Percentiles rank a stretch among this genome's conserved stretches.
Conservation (phyloP, 1,140 invertebrate genomes). For the Cheumatopsyche charites region DNA sequence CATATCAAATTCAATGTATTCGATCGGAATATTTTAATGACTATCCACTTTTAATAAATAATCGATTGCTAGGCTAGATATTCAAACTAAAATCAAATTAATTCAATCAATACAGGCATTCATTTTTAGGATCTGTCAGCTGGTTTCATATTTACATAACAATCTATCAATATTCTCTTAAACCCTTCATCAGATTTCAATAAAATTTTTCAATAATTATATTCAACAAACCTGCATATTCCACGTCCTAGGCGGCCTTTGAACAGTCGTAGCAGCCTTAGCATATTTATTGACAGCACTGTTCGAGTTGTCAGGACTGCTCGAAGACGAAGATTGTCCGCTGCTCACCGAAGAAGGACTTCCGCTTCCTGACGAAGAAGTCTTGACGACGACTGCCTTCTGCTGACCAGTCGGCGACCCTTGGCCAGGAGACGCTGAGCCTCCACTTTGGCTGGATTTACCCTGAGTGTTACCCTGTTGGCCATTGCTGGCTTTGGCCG, state of each 20-base stretch:
- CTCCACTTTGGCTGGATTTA: slow-evolving; percentile 27
- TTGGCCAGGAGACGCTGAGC: not conserved
- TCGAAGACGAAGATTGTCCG: not conserved
- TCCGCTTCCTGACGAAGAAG: not conserved
- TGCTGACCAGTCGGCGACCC: slow-evolving; percentile 1
- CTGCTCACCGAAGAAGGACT: not conserved
- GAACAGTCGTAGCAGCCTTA: slow-evolving; percentile 34
- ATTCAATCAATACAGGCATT: no score
- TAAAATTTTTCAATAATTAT: no score
- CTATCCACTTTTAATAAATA: no score
- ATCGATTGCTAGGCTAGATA: no score
- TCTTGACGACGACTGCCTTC: slow-evolving; percentile 2
- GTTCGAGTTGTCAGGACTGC: slow-evolving; percentile 51
- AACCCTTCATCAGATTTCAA: no score
- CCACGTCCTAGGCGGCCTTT: slow-evolving; percentile 55
- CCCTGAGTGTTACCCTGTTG: slow-evolving; percentile 37
- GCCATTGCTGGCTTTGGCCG: slow-evolving; percentile 15
- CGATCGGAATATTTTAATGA: no score
- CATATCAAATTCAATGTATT: no score
- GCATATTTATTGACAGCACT: slow-evolving; percentile 50
- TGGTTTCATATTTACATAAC: no score
- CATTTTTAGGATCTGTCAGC: no score
- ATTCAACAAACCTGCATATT: slow-evolving; percentile 55
- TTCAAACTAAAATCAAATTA: no score
- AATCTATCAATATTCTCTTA: no score